These are phyloP conservation scores for Hemicentrotus pulcherrimus DNA, from an alignment of 35 echinoderm and acorn worm genomes.

Conservation along the genomic window DNA sequence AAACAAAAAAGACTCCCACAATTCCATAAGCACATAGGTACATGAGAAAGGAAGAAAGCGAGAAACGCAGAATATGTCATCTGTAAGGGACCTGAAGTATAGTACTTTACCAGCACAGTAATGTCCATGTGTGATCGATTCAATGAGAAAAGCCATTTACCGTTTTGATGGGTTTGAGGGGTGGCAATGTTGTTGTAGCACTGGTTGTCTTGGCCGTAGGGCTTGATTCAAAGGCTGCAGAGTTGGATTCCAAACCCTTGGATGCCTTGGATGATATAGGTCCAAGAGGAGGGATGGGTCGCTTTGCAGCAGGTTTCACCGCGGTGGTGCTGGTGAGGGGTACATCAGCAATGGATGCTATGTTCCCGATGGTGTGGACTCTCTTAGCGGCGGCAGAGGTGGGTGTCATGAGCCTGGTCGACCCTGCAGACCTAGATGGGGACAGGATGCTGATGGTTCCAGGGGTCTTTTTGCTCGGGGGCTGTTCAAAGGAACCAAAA, in stretches of 20 bases:
- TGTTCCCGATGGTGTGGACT: conserved; percentile 23
- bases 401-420: not conserved
- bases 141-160: not conserved
- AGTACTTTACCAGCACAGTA: too few species aligned
- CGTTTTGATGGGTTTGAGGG: conserved; percentile 15
- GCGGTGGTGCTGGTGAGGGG: not conserved
- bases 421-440: not conserved
- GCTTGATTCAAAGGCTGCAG: not conserved
- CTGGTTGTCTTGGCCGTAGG: not conserved
- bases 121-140: not conserved
- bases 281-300: conserved; percentile 41
- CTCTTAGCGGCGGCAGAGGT: not conserved
- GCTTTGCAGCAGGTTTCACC: not conserved
- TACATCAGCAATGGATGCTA: conserved; percentile 19
- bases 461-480: not conserved
- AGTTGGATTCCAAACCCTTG: not conserved
- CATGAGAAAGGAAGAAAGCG: too few species aligned
- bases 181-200: not conserved
- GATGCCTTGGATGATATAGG: conserved; percentile 24
- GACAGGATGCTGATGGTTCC: not conserved
- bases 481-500: not conserved
- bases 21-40: too few species aligned
- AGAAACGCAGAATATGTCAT: too few species aligned
- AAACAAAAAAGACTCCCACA: too few species aligned
- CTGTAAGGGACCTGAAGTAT: too few species aligned